Percentiles rank a stretch among this genome's conserved stretches.
These are phyloP conservation scores for Hephaestus fuliginosus DNA, from an alignment of 2,797 vertebrate species.

Conservation along the genomic window DNA sequence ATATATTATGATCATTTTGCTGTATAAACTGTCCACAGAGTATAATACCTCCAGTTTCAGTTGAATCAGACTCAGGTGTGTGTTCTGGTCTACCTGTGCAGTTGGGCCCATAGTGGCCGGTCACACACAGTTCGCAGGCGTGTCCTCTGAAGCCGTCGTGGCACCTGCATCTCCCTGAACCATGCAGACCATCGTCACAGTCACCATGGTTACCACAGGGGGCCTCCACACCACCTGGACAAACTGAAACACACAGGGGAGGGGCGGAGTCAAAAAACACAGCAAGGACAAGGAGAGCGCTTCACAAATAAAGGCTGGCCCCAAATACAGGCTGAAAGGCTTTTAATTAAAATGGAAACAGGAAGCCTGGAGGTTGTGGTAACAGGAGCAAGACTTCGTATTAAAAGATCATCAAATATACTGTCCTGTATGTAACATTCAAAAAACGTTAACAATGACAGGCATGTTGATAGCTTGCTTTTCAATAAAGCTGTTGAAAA, in stretches of 20 bases:
- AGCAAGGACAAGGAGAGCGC: not conserved
- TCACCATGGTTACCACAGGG: constrained; percentile 87
- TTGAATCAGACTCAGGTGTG: not conserved
- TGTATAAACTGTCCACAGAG: not conserved
- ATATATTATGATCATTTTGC: not conserved
- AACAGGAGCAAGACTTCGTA: too few relatives aligned
- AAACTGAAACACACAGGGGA: constrained; percentile 83
- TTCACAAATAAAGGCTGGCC: too few relatives aligned
- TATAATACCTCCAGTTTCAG: not conserved
- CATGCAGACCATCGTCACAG: constrained; percentile 85
- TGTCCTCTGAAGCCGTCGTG: constrained; percentile 85
- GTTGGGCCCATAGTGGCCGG: constrained; percentile 85
- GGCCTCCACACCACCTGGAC: constrained; percentile 89
- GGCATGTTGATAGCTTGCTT: too few relatives aligned
- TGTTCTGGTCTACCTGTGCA: constrained; percentile 88
- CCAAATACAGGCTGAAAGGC: too few relatives aligned
- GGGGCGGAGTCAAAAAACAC: not conserved
- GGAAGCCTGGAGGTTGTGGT: too few relatives aligned
- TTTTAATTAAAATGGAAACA: too few relatives aligned
- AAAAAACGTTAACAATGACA: too few relatives aligned
- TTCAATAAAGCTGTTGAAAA: too few relatives aligned
- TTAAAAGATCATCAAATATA: too few relatives aligned
- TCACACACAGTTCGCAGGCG: constrained; percentile 89
- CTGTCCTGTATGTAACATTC: too few relatives aligned
- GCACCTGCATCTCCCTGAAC: constrained; percentile 87